Conservation (phyloP, 1,140 invertebrate species). For the Drosophila tristis region DNA sequence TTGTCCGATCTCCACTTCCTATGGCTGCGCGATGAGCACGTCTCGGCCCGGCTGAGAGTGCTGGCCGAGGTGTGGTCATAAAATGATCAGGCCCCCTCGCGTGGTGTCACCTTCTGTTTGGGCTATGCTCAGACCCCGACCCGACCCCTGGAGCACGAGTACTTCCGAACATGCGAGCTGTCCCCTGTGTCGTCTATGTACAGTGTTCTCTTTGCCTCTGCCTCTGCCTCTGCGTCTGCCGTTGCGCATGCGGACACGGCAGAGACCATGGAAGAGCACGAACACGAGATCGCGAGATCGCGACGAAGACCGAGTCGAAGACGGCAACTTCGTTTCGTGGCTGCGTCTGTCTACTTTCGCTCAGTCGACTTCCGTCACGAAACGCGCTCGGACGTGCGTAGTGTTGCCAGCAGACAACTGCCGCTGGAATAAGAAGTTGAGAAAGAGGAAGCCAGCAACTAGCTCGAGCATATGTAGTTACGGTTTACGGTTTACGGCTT, state of each 20-base stretch:
- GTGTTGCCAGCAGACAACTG: constrained; percentile 27
- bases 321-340: constrained; percentile 29
- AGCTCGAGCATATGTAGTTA: constrained; percentile 26
- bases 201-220: constrained; percentile 20
- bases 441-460: constrained; percentile 19
- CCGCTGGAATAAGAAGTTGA: background rate
- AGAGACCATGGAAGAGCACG: constrained; percentile 12
- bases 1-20: constrained; percentile 13
- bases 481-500: constrained; percentile 17
- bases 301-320: constrained; percentile 24
- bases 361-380: constrained; percentile 79
- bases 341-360: constrained; percentile 29
- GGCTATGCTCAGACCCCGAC: constrained; percentile 9
- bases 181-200: constrained; percentile 4
- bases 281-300: constrained; percentile 39
- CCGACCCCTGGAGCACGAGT: constrained; percentile 12
- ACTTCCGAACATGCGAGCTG: no score
- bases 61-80: constrained; percentile 17
- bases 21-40: constrained; percentile 20
- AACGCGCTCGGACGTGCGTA: constrained; percentile 70
- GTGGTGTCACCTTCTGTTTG: constrained; percentile 6
- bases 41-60: constrained; percentile 9
- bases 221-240: constrained; percentile 26
- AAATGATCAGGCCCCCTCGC: background rate
- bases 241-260: constrained; percentile 41